A percentile compares a stretch with the other conserved stretches of the same genome.
These are phyloP conservation scores for Plecotus auritus DNA, from an alignment of 2,113 vertebrate genomes.

Conservation along the genomic window DNA sequence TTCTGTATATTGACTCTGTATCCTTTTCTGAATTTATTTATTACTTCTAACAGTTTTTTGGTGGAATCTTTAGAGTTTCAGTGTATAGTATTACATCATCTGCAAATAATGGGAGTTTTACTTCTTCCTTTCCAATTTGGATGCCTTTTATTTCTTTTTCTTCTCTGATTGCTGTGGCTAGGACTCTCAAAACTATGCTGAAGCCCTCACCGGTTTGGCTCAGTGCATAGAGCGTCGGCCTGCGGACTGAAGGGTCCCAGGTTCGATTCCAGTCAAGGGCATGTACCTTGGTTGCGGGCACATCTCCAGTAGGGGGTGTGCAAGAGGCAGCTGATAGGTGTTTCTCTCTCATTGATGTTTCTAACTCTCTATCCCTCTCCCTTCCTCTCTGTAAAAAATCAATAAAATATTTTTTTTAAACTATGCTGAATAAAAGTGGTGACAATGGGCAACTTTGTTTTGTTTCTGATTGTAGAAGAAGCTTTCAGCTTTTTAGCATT, in stretches of 20 bases:
- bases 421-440: background rate
- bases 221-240: too few relatives aligned
- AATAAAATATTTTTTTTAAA: too few relatives aligned
- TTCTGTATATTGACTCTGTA: background rate
- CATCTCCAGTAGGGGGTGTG: too few relatives aligned
- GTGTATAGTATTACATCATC: background rate
- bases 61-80: background rate
- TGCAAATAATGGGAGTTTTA: background rate
- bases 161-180: background rate
- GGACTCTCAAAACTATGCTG: background rate
- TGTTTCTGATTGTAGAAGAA: background rate
- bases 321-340: too few relatives aligned
- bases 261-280: too few relatives aligned
- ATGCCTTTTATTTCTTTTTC: background rate
- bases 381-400: too few relatives aligned
- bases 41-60: background rate
- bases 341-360: too few relatives aligned
- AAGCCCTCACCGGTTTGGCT: too few relatives aligned
- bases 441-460: background rate
- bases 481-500: background rate
- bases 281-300: too few relatives aligned
- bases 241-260: too few relatives aligned
- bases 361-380: too few relatives aligned
- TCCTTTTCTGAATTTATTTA: background rate
- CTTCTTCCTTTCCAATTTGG: background rate